These are phyloP conservation scores for Crotalus tigris DNA, from an alignment of 2,113 vertebrate genomes.

Conservation along the genomic window DNA sequence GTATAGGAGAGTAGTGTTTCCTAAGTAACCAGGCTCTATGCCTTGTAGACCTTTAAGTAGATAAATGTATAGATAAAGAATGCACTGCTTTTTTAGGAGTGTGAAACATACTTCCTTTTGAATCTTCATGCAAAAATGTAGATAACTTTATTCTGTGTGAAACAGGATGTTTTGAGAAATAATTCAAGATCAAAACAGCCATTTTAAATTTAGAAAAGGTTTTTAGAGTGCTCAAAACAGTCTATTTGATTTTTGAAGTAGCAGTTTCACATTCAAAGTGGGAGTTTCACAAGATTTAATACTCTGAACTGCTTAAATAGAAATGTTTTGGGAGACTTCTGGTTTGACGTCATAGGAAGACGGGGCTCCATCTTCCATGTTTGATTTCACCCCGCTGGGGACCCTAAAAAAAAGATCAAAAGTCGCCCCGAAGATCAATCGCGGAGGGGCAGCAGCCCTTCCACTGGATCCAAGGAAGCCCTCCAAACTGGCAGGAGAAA, in stretches of 20 bases:
- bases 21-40: not conserved
- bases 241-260: not conserved
- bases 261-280: not conserved
- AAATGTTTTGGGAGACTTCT: not conserved
- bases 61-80: not conserved
- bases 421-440: too few relatives aligned
- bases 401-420: too few relatives aligned
- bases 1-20: not conserved
- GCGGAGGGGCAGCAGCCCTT: too few relatives aligned
- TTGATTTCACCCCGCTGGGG: too few relatives aligned
- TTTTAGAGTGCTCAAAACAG: not conserved
- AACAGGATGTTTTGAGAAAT: not conserved
- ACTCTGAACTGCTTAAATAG: not conserved
- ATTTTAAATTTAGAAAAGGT: not conserved
- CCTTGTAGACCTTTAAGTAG: not conserved
- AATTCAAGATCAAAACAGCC: not conserved
- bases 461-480: too few relatives aligned
- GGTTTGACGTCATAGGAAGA: too few relatives aligned
- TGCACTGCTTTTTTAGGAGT: not conserved
- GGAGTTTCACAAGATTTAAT: too few relatives aligned
- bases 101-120: not conserved
- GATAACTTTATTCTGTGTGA: not conserved
- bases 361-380: too few relatives aligned
- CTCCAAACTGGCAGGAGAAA: too few relatives aligned
- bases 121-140: not conserved